A percentile compares a stretch with the other conserved stretches of the same genome.
Conservation (phyloP, 2,888 invertebrate species). For the Plagodis dolabraria region DNA sequence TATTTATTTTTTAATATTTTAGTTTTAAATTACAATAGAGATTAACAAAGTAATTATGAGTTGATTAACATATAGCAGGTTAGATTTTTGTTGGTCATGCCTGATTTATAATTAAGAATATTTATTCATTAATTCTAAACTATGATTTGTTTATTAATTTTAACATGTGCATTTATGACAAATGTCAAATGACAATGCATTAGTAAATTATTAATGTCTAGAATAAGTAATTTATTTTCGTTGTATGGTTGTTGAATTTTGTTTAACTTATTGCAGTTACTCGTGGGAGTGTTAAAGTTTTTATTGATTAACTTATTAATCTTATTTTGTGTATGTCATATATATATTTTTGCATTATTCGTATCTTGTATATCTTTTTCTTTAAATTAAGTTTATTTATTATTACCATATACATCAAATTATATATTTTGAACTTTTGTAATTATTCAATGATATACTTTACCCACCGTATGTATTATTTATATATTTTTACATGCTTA, state of each 20-base stretch:
- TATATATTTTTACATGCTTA: not conserved
- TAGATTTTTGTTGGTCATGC: too few relatives aligned
- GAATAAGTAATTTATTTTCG: constrained; percentile 57
- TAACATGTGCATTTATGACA: too few relatives aligned
- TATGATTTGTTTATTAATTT: too few relatives aligned
- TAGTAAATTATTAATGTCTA: constrained; percentile 24
- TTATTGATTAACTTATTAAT: constrained; percentile 11
- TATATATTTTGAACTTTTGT: constrained; percentile 1
- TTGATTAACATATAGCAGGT: too few relatives aligned
- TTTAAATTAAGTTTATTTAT: too few relatives aligned
- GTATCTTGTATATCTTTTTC: not conserved
- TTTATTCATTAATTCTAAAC: too few relatives aligned
- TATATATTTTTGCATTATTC: constrained; percentile 13
- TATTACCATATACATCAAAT: too few relatives aligned
- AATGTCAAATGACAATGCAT: too few relatives aligned
- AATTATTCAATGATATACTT: constrained; percentile 1
- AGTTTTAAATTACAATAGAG: too few relatives aligned
- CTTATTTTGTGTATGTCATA: constrained; percentile 11
- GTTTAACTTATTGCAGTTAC: constrained; percentile 56
- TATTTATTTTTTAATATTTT: constrained; percentile 33
- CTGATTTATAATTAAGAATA: too few relatives aligned
- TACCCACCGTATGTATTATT: constrained; percentile 24
- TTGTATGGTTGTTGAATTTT: constrained; percentile 49
- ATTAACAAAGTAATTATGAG: too few relatives aligned
- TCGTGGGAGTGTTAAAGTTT: constrained; percentile 54